These are phyloP conservation scores for Clamator glandarius DNA, from an alignment of 2,797 vertebrate species.

Conservation along the genomic window DNA sequence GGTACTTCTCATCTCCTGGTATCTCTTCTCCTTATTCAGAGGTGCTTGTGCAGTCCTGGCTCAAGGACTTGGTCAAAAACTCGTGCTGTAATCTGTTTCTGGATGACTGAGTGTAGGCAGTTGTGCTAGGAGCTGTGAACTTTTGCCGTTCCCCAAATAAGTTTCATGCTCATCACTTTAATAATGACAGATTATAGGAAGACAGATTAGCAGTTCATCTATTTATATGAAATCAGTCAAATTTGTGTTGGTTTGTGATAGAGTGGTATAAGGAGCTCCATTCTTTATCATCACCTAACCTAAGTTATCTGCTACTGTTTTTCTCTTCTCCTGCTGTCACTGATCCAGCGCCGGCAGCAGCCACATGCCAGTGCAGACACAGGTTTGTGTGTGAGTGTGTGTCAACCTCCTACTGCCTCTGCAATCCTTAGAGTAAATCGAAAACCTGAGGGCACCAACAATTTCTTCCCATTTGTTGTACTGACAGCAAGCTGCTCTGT, in stretches of 20 bases:
- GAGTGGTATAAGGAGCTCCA: background rate
- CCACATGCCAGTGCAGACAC: background rate
- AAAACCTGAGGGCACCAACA: background rate
- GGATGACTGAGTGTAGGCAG: background rate
- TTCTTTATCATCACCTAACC: background rate
- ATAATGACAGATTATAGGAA: background rate
- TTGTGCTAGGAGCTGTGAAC: background rate
- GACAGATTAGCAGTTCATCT: background rate
- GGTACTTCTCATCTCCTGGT: background rate
- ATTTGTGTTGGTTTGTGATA: background rate
- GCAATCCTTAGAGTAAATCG: background rate
- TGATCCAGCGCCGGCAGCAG: background rate
- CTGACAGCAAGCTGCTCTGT: background rate
- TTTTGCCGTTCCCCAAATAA: background rate
- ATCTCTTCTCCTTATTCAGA: background rate
- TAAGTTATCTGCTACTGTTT: background rate
- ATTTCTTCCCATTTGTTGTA: background rate
- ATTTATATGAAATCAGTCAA: background rate
- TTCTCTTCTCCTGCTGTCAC: background rate
- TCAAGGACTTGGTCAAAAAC: background rate
- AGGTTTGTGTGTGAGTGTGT: background rate
- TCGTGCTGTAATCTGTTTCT: fast-evolving
- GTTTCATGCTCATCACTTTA: background rate
- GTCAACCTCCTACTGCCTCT: background rate
- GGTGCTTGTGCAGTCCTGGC: background rate